A percentile compares a stretch with the other conserved stretches of the same genome.
Evolutionary conservation across 2,888 invertebrate species (phyloP).

Genomic region (Temnothorax ravouxi): DNA sequence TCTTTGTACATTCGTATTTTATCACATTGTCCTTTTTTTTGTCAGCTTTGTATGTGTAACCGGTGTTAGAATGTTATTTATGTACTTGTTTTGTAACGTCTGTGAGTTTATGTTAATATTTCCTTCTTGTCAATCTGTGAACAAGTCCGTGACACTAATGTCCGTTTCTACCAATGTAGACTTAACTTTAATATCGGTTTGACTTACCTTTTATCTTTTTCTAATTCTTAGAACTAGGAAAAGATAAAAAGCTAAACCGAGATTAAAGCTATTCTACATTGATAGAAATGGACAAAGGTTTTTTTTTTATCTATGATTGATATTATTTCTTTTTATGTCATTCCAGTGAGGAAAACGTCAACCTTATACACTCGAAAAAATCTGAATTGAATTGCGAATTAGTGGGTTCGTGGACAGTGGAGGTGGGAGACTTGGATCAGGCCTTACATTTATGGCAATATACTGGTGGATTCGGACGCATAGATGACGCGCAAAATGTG

Average conservation of each 20-base stretch:
- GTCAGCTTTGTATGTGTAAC: not conserved
- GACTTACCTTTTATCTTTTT: too few relatives aligned
- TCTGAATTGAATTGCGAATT: conserved; percentile 93
- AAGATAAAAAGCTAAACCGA: too few relatives aligned
- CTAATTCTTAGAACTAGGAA: too few relatives aligned
- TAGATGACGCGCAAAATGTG: conserved; percentile 92
- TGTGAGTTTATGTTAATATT: not conserved
- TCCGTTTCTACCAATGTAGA: too few relatives aligned
- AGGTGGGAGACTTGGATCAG: conserved; percentile 99
- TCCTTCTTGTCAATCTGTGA: not conserved
- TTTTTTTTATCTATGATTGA: not conserved
- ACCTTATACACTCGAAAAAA: conserved; percentile 92
- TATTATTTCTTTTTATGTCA: conserved; percentile 36
- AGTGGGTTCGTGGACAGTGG: conserved; percentile 98
- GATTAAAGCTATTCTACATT: too few relatives aligned
- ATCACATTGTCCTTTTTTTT: not conserved
- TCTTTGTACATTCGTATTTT: not conserved
- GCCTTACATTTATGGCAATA: conserved; percentile 98
- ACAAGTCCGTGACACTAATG: too few relatives aligned
- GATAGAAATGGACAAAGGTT: too few relatives aligned
- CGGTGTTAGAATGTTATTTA: not conserved
- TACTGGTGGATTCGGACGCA: conserved; percentile 95
- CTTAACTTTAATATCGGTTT: too few relatives aligned
- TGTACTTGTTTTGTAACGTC: not conserved
- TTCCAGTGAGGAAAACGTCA: conserved; percentile 92